Conservation (phyloP, 2,888 invertebrate genomes). For the Dione juno region DNA sequence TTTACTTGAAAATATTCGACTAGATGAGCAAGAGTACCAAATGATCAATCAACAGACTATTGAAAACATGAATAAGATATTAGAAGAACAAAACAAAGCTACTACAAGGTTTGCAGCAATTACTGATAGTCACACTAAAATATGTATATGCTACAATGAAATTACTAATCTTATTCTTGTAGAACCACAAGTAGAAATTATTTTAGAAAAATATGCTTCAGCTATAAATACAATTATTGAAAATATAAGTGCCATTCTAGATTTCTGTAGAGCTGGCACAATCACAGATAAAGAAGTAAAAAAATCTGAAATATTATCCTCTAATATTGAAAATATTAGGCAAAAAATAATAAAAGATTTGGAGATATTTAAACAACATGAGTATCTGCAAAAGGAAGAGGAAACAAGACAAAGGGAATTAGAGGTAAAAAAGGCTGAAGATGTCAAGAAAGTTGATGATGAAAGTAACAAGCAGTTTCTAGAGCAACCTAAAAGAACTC, state of each 20-base stretch:
- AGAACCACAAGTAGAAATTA: slow-evolving; percentile 67
- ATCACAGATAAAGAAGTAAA: slow-evolving; percentile 80
- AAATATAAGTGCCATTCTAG: slow-evolving; percentile 74
- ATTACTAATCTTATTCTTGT: slow-evolving; percentile 76
- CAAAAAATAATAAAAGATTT: slow-evolving; percentile 71
- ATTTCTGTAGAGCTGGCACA: slow-evolving; percentile 69
- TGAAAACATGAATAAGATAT: slow-evolving; percentile 77
- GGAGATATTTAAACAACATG: slow-evolving; percentile 58
- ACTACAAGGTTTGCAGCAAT: slow-evolving; percentile 80
- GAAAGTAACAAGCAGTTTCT: slow-evolving; percentile 49
- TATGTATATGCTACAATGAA: slow-evolving; percentile 81
- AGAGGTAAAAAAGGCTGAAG: slow-evolving; percentile 58
- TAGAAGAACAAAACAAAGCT: slow-evolving; percentile 79
- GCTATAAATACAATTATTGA: slow-evolving; percentile 68
- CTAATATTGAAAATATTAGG: slow-evolving; percentile 77
- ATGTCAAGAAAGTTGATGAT: slow-evolving; percentile 50
- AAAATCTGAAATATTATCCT: slow-evolving; percentile 78
- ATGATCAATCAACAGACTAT: slow-evolving; percentile 68
- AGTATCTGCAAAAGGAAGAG: slow-evolving; percentile 58
- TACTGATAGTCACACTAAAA: slow-evolving; percentile 82
- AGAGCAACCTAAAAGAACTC: slow-evolving; percentile 50
- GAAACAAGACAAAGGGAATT: slow-evolving; percentile 59
- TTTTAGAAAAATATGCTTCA: slow-evolving; percentile 72
- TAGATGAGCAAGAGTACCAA: slow-evolving; percentile 80
- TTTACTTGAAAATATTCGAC: slow-evolving; percentile 68